phyloP scores from a whole-genome alignment of 2,113 vertebrate genomes.

The Nesogale talazaci region DNA sequence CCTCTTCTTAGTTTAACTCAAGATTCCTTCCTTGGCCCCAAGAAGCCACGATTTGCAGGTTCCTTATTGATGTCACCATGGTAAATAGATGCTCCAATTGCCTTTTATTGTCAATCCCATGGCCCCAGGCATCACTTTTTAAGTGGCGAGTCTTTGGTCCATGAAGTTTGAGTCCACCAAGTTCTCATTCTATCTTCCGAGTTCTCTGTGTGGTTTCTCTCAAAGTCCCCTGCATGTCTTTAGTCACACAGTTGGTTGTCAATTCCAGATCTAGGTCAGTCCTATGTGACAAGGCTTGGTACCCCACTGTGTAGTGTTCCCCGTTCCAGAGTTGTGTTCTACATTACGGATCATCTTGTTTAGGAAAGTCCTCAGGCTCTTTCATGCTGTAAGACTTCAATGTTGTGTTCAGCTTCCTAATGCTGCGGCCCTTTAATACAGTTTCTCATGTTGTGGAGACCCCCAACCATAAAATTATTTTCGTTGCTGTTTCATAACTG shows the following conservation, averaged over 20 bases:
- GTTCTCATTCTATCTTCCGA: neutral
- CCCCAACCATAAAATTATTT: too few relatives aligned
- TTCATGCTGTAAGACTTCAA: neutral
- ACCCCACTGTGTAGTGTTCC: neutral
- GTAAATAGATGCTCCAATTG: neutral
- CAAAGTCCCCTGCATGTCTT: neutral
- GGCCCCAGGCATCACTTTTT: neutral
- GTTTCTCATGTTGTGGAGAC: too few relatives aligned
- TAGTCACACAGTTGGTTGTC: neutral
- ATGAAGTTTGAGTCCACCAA: neutral
- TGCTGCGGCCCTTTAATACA: too few relatives aligned
- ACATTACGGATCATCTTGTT: neutral
- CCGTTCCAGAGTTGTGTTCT: neutral
- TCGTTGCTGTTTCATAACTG: too few relatives aligned
- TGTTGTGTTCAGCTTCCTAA: neutral
- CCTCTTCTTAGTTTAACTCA: neutral
- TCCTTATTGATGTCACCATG: neutral
- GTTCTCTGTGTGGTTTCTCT: neutral
- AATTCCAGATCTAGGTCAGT: neutral
- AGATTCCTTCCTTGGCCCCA: neutral
- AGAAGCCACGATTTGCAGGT: neutral
- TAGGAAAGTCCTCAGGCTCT: neutral
- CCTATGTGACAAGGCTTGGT: neutral
- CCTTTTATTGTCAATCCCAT: neutral
- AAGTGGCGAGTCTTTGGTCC: neutral